Evolutionary conservation across 2,113 vertebrate species (phyloP), one percentile per base, ranked within the genome.

Genomic region (Notechis scutatus): DNA sequence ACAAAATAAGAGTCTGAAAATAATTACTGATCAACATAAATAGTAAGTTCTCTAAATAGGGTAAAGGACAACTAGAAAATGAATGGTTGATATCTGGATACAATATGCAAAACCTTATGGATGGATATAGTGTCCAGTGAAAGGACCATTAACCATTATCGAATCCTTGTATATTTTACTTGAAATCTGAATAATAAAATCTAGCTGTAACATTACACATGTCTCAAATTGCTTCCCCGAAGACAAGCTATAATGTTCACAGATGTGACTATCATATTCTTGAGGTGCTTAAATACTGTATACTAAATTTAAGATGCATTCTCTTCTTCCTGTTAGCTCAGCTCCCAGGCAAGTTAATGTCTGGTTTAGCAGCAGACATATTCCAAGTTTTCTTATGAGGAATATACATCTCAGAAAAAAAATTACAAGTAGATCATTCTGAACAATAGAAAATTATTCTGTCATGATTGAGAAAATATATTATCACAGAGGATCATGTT

Each of bases 1-100:
- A 74, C 45, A 90, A 55, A 90, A 95, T n/a, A 88, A 93, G 93
- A 94, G 34, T 12, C 1, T 23, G 90, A 34, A 47, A 87, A 93
- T 59, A 94, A 92, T 85, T 81, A 74, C 39, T 92, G 55, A 94
- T 93, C 92, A 94, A 0, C 57, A 8, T 74, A 52, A 54, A 91
- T 29, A 69, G 42, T 50, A 39, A 45, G 8, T 20, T 55, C 69
- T 57, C 86, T 64, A 89, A 92, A 93, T 94, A 42, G 52, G 81
- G 57, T 89, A 69, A 74, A 34, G 24, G 21, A 54, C 23, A 56
- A 55, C 39, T 34, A 74, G 54, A 26, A 94, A 94, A 45, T 85
- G 89, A 92, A 74, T 96, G 94, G 96, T 88, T 96, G 95, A 95
- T 96, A 96, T 93, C 95, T 92, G 94, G 96, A 95, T 94, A 91